These are phyloP conservation scores for Muscina levida DNA, from an alignment of 2,888 invertebrate species.

Conservation along the genomic window DNA sequence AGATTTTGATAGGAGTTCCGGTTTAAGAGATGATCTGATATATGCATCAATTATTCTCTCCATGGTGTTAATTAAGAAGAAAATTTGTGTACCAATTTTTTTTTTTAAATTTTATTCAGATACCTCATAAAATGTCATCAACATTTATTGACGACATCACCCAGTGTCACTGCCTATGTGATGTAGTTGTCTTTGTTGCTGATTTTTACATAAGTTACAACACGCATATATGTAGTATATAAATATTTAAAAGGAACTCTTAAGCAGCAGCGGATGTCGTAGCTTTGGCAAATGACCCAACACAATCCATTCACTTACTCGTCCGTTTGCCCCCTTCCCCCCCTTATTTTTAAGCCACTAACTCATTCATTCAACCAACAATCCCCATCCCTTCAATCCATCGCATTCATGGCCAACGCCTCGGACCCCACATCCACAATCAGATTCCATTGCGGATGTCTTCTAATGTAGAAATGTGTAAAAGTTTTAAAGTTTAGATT, in stretches of 20 bases:
- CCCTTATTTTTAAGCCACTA: constrained; percentile 23
- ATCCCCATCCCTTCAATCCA: constrained; percentile 2
- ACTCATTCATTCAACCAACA: constrained; percentile 18
- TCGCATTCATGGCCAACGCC: constrained; percentile 1
- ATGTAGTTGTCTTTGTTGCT: too few relatives aligned
- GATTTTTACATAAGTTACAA: too few relatives aligned
- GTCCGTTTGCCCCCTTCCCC: background rate
- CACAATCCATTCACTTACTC: background rate
- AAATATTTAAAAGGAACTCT: constrained; percentile 39
- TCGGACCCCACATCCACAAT: background rate
- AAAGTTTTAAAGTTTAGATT: constrained; percentile 53
- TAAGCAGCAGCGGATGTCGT: constrained; percentile 26
- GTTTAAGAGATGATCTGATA: too few relatives aligned
- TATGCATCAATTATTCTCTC: too few relatives aligned
- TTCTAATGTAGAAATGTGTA: constrained; percentile 41
- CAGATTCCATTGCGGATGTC: constrained; percentile 30
- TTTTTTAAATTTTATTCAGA: too few relatives aligned
- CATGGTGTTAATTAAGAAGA: too few relatives aligned
- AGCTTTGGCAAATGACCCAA: constrained; percentile 53
- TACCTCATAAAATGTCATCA: too few relatives aligned
- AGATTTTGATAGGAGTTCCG: too few relatives aligned
- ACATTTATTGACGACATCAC: too few relatives aligned
- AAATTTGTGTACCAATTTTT: too few relatives aligned
- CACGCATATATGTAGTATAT: constrained; percentile 29
- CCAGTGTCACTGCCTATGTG: too few relatives aligned